phyloP scores from a whole-genome alignment of 2,113 vertebrate genomes.

The Rhagologus leucostigma region DNA sequence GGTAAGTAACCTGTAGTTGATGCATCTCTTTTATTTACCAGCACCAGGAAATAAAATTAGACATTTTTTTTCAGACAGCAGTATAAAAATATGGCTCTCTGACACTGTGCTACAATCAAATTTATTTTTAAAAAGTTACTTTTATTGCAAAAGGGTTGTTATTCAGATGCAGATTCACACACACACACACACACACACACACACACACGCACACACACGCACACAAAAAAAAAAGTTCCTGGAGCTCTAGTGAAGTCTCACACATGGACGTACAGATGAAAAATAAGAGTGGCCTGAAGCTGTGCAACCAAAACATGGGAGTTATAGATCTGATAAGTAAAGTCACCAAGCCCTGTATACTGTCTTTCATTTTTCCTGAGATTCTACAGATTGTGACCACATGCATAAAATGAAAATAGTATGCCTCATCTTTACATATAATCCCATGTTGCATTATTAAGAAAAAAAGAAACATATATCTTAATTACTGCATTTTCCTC shows the following conservation, averaged over 20 bases:
- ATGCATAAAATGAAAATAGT: not conserved
- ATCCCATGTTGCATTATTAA: not conserved
- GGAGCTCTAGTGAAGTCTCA: not conserved
- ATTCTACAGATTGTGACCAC: not conserved
- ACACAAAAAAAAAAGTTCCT: not conserved
- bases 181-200: not conserved
- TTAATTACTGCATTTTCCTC: not conserved
- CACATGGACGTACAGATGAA: not conserved
- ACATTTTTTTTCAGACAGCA: not conserved
- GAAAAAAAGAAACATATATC: not conserved
- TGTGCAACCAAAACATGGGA: not conserved
- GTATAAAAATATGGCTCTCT: not conserved
- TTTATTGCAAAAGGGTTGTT: not conserved
- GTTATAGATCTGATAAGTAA: not conserved
- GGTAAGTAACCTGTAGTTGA: not conserved
- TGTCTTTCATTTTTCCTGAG: not conserved
- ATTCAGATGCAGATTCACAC: not conserved
- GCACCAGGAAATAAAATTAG: not conserved
- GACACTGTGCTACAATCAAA: not conserved
- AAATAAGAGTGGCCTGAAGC: not conserved
- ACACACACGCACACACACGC: not conserved
- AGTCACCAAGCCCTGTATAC: not conserved
- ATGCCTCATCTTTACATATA: not conserved
- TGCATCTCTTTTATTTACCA: not conserved
- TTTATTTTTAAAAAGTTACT: not conserved